Evolutionary conservation across 2,797 vertebrate genomes (phyloP).

Genomic region (Myotis daubentonii): DNA sequence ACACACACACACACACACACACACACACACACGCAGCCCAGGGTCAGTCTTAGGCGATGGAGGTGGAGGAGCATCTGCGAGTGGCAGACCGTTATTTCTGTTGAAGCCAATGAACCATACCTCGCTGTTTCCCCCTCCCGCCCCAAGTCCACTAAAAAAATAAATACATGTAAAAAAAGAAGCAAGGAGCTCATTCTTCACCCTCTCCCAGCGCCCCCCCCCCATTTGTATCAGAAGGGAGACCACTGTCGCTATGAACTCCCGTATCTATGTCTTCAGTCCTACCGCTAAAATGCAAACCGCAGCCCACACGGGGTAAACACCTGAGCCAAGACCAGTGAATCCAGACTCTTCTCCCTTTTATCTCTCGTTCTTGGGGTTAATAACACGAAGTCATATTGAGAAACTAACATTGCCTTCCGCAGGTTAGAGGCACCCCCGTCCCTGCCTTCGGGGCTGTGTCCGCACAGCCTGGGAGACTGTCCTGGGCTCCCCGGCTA

Average conservation of each 20-base stretch:
- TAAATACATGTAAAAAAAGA: neutral
- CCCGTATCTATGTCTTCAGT: neutral
- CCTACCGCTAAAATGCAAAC: neutral
- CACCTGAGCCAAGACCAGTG: neutral
- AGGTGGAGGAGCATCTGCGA: neutral
- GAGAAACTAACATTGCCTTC: neutral
- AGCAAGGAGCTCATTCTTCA: neutral
- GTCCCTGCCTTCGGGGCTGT: neutral
- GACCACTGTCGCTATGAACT: neutral
- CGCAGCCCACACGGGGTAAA: neutral
- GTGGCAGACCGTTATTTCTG: conserved; percentile 23
- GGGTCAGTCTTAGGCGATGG: neutral
- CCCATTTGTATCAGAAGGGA: neutral
- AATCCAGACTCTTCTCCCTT: neutral
- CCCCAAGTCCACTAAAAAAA: neutral
- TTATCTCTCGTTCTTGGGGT: neutral
- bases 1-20: too few relatives aligned
- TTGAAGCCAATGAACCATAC: neutral
- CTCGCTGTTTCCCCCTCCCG: neutral
- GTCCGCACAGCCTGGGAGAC: neutral
- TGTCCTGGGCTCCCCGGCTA: neutral
- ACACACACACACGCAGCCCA: neutral
- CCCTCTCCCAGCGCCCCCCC: neutral
- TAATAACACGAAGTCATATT: neutral
- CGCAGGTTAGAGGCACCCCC: neutral